Evolutionary conservation across 2,113 vertebrate genomes (phyloP), one percentile per base, ranked within the genome.

Genomic region (Aegithalos caudatus): DNA sequence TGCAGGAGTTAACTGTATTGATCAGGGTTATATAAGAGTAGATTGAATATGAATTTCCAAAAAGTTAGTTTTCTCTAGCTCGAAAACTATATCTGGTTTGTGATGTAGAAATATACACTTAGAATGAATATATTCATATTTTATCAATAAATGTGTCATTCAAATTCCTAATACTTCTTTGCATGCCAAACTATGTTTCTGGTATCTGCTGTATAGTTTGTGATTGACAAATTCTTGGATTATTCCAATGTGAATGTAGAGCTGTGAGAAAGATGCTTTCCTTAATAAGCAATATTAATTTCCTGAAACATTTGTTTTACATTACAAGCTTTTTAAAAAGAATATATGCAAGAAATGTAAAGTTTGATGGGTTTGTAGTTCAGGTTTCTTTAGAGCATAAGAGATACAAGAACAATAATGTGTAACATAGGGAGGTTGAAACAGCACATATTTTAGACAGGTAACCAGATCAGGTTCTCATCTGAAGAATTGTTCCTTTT

Each of bases 201-300:
- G 76, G 37, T 93, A 90, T 97, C 91, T 96, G 91, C 83, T 96
- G 92, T 97, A 85, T 97, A 95, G 74, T 94, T 97, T 94, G 86
- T 97, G 95, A 95, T 96, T 98, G 97, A 87, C 88, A 97, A 97
- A 94, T 97, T 94, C 50, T 83, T 95, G 93, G 73, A 60, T 92
- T 94, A 86, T 86, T 97, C 97, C 90, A 88, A 90, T 97, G 67
- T 83, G 96, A 96, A 96, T 96, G 94, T 97, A 94, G 95, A 88
- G 96, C 92, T 95, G 50, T 73, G 69, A 97, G 81, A 95, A 95
- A 92, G 86, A 90, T 69, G 14, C 40, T 70, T 90, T 91, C 58
- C 21, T 87, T 94, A 90, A 77, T 73, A 80, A 82, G 54, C 31
- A 86, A 9, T 85, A 94, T 38, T 81, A 81, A 66, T 92, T 90